Evolutionary conservation across 2,797 vertebrate species (phyloP), one percentile per base, ranked within the genome.

Genomic region (Cossypha heuglini): DNA sequence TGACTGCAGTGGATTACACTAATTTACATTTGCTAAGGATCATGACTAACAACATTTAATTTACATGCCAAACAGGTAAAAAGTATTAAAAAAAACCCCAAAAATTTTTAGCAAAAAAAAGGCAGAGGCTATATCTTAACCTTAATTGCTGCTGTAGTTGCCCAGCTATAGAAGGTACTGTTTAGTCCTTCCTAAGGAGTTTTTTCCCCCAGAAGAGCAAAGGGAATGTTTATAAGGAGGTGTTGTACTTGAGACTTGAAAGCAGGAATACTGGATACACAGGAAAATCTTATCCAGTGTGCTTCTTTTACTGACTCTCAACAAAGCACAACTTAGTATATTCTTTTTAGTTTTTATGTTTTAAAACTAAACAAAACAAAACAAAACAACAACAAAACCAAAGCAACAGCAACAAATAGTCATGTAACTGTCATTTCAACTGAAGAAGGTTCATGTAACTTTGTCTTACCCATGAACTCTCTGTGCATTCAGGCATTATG

Each of bases 381-480:
- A 17, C 26, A 1, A 1, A 2, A 45, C 7, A 1, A 10, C 31
- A 1, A 3, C 42, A 8, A 2, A 11, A 10, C 14, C 21, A 35
- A 57, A 62, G 0, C 19, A 49, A 11, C 5, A 28, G 6, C 28
- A 51, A 29, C 20, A 35, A 37, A 11, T 3, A 48, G 6, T 51
- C 18, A 35, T 16, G 9, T 78, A 81, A 54, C 81, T 86, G 42
- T 73, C 54, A 31, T 83, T 95, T 90, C 46, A 75, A 1, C 38
- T 66, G 66, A 37, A 72, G 64, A 86, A 66, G 5, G 16, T 40
- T 80, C 19, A 14, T n/a, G 12, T 69, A 76, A 45, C 24, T 82
- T 85, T 37, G 9, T 33, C 25, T 75, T 80, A 43, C 40, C 77
- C 0, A 0, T 85, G 72, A 91, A 64, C 85, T 66, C 85, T 66